Evolutionary conservation across 2,888 invertebrate species (phyloP).

Genomic region (Uloborus plumipes): DNA sequence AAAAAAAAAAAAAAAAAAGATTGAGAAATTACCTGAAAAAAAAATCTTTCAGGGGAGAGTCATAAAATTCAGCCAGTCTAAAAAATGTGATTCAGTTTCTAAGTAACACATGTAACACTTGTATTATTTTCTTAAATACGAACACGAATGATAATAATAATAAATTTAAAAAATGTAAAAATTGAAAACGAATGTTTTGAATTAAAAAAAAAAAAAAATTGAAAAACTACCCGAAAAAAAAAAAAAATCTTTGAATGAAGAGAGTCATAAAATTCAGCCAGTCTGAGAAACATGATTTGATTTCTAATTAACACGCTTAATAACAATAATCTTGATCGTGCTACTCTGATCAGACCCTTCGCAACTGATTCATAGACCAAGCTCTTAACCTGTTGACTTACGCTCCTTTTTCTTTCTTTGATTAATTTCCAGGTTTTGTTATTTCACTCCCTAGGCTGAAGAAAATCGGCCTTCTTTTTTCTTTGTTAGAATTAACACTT

Average conservation of each 20-base stretch:
- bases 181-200: no score
- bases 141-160: no score
- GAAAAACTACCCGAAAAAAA: no score
- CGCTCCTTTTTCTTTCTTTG: conserved; percentile 6
- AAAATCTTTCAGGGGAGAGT: neutral
- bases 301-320: conserved; percentile 61
- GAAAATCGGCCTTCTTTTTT: conserved; percentile 7
- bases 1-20: no score
- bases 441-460: neutral
- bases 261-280: conserved; percentile 5
- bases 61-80: conserved; percentile 8
- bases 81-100: conserved; percentile 52
- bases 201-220: no score
- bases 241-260: neutral
- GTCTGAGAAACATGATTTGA: conserved; percentile 42
- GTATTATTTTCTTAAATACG: no score
- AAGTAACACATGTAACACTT: conserved; percentile 28
- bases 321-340: conserved; percentile 54
- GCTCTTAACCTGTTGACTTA: conserved; percentile 6
- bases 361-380: conserved; percentile 45
- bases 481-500: neutral
- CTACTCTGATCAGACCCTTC: conserved; percentile 28
- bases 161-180: no score
- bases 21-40: no score
- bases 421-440: neutral